Evolutionary conservation across 2,888 invertebrate genomes (phyloP).

Genomic region (Dasysyrphus tricinctus): DNA sequence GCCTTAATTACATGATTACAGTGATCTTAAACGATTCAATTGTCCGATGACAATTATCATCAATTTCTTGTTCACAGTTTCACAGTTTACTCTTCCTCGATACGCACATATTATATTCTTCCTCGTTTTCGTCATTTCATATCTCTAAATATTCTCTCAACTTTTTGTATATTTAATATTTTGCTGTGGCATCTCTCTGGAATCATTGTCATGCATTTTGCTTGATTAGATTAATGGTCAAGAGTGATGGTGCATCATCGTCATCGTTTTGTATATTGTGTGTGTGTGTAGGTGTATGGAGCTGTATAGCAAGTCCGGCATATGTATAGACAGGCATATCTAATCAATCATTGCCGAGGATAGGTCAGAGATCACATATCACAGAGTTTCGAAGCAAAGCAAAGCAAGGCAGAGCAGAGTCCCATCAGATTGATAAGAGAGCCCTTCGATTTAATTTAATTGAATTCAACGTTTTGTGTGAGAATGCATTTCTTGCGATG

Average conservation of each 20-base stretch:
- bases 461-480: slow-evolving; percentile 42
- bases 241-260: slow-evolving; percentile 12
- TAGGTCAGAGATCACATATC: slow-evolving; percentile 65
- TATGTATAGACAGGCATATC: neutral
- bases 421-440: slow-evolving; percentile 54
- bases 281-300: neutral
- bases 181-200: slow-evolving; percentile 39
- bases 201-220: slow-evolving; percentile 69
- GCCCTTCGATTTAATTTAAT: slow-evolving; percentile 63
- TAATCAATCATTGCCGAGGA: slow-evolving; percentile 58
- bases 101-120: slow-evolving; percentile 19
- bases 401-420: slow-evolving; percentile 2
- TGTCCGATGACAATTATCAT: slow-evolving; percentile 68
- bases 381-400: slow-evolving; percentile 30
- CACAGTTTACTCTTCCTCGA: slow-evolving; percentile 38
- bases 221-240: slow-evolving; percentile 69
- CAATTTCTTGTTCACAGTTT: slow-evolving; percentile 70
- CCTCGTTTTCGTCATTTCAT: slow-evolving; percentile 14
- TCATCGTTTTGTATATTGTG: neutral
- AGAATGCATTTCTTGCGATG: slow-evolving; percentile 1
- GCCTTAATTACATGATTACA: slow-evolving; percentile 64
- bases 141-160: neutral
- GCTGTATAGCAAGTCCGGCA: neutral
- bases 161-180: neutral
- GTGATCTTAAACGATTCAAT: slow-evolving; percentile 67